Conservation (phyloP, 2,797 vertebrate species). For the Sebastes kiyomatsui region DNA sequence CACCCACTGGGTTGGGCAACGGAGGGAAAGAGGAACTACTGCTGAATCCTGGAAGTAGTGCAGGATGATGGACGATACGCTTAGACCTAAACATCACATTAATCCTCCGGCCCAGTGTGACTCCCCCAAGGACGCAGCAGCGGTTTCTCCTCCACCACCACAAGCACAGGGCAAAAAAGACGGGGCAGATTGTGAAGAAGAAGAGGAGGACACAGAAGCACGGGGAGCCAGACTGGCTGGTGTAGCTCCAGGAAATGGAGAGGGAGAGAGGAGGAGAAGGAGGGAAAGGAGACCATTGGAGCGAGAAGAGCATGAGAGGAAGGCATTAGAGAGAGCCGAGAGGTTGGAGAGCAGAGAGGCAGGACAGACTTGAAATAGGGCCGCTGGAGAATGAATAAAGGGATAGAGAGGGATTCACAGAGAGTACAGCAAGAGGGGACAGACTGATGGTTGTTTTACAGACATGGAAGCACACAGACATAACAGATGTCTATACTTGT, state of each 20-base stretch:
- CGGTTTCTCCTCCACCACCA: constrained; percentile 59
- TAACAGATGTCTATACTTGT: not conserved
- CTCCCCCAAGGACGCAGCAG: constrained; percentile 73
- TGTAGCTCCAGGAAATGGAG: constrained; percentile 63
- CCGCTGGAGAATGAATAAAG: constrained; percentile 49
- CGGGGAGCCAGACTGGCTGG: constrained; percentile 42
- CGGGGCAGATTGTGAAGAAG: constrained; percentile 52
- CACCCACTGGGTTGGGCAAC: constrained; percentile 52
- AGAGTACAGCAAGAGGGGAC: constrained; percentile 14
- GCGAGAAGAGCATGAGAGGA: constrained; percentile 68
- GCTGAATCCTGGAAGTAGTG: constrained; percentile 67
- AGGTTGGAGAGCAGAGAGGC: constrained; percentile 48
- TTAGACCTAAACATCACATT: constrained; percentile 79
- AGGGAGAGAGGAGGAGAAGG: constrained; percentile 63
- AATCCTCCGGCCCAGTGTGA: constrained; percentile 73
- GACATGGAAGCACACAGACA: not conserved
- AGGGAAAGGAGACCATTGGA: constrained; percentile 65
- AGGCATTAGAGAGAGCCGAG: constrained; percentile 54
- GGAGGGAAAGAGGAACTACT: constrained; percentile 61
- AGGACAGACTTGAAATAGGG: constrained; percentile 27
- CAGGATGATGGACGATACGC: constrained; percentile 77
- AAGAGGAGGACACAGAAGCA: constrained; percentile 62
- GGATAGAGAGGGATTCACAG: constrained; percentile 34
- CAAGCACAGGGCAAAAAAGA: constrained; percentile 54
- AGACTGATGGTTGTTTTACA: constrained; percentile 17